These are phyloP conservation scores for Chloropsis cyanopogon DNA, from an alignment of 2,113 vertebrate species.

Conservation along the genomic window DNA sequence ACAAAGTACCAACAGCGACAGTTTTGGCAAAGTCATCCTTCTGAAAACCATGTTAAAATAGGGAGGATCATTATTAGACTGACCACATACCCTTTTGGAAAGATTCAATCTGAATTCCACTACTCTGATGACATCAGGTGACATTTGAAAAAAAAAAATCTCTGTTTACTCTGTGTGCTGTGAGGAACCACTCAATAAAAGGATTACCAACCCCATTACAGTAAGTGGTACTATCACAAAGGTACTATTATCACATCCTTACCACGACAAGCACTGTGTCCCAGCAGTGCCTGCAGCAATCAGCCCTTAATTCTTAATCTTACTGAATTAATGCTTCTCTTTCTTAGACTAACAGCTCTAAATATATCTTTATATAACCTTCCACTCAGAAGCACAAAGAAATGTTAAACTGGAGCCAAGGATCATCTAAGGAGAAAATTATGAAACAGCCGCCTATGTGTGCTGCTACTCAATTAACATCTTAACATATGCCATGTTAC, in stretches of 20 bases:
- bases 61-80: neutral
- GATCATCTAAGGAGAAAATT: slow-evolving; percentile 56
- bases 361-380: slow-evolving; percentile 49
- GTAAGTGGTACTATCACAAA: slow-evolving; percentile 9
- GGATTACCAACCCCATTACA: neutral
- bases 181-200: neutral
- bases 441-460: slow-evolving; percentile 20
- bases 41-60: neutral
- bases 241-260: slow-evolving; percentile 35
- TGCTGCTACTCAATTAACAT: slow-evolving; percentile 54
- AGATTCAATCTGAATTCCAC: neutral
- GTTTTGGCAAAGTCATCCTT: neutral
- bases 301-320: slow-evolving; percentile 36
- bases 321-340: slow-evolving; percentile 49
- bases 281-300: neutral
- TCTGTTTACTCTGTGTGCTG: neutral
- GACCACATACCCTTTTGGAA: neutral
- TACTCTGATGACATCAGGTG: neutral
- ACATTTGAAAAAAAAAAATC: neutral
- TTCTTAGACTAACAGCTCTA: slow-evolving; percentile 43
- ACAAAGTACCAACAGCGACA: neutral
- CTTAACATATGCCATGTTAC: slow-evolving; percentile 47
- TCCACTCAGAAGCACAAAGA: slow-evolving; percentile 43
- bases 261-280: neutral
- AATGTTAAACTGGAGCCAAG: slow-evolving; percentile 47